Base-by-base conservation (phyloP, 2,113 vertebrate genomes). In the Oryzias javanicus region DNA sequence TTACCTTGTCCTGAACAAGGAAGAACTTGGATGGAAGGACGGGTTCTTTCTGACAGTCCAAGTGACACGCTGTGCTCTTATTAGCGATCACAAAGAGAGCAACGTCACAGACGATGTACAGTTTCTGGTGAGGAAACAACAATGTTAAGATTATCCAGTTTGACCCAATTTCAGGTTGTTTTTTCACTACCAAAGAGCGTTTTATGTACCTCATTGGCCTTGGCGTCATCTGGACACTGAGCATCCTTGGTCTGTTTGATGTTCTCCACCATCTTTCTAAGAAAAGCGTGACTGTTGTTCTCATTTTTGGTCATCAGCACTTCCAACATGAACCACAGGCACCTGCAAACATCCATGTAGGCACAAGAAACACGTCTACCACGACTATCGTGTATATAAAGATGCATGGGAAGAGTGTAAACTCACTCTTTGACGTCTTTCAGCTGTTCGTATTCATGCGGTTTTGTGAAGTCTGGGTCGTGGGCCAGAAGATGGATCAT, bases 291-390 rank as follows among this genome's bases (percentile, higher is more conserved):
- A 81, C 97, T 99, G 84, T 99, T 99, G 82, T 99, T 99, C 88
- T 99, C 97, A 86, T 98, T 98, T 89, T 99, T 98, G 47, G 96
- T 96, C 97, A 99, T 99, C 89, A 99, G 89, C 79, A 99, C 97
- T 88, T 99, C 97, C 83, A 99, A 91, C 96, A 99, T 98, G 86
- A 99, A 99, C 97, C 97, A 99, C 52, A 99, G 92, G 89, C 97
- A 99, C 92, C 97, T 88, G 67, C 20, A 19, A 47, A 13, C 1
- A 47, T 47, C 8, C 5, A 7, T 47, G 6, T 10, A 47, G 18
- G 19, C 46, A 47, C n/a, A 47, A 6, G 19, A 19, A 47, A 47
- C 46, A n/a, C 17, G 17, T n/a, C 7, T 35, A 10, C 35, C 10
- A 8, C 10, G 3, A 12, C 2, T 35, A 2, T 13, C 0, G 10